Percentiles rank a stretch among this genome's conserved stretches.
phyloP scores from a whole-genome alignment of 64 coral and sea anemone species.

The Hydrozoanthus tunicans region DNA sequence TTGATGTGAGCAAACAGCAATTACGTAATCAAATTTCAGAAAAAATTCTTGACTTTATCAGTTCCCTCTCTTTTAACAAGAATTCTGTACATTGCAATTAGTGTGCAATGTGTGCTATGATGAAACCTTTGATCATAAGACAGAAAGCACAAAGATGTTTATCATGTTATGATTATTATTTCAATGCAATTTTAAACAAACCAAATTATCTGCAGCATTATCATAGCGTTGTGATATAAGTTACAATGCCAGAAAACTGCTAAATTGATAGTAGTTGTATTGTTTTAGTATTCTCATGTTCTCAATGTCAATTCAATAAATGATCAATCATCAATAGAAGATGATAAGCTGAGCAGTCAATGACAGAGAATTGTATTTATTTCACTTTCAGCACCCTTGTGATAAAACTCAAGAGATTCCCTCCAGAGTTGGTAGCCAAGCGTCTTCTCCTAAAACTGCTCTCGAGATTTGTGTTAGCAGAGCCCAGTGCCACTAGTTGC shows the following conservation, averaged over 20 bases:
- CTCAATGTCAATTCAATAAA: background rate
- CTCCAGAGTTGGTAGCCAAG: conserved; percentile 69
- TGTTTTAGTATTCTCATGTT: no score
- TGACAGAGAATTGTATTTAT: background rate
- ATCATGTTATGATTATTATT: no score
- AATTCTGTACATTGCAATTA: no score
- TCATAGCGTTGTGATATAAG: no score
- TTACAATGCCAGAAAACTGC: no score
- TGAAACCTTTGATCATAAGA: no score
- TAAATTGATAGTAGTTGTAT: no score
- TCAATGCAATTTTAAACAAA: no score
- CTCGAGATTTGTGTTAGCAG: conserved; percentile 85
- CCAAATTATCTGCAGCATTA: no score
- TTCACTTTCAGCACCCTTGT: conserved; percentile 69
- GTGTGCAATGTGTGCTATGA: no score
- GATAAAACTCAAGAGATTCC: conserved; percentile 73
- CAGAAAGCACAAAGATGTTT: no score
- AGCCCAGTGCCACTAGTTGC: conserved; percentile 75
- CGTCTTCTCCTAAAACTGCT: conserved; percentile 75
- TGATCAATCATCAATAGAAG: background rate
- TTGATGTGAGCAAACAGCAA: no score
- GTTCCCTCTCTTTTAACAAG: background rate
- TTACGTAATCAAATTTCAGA: background rate
- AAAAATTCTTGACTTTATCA: background rate
- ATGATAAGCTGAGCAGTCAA: background rate